Percentiles rank a stretch among this genome's conserved stretches.
These are phyloP conservation scores for Drosophila funebris DNA, from an alignment of 1,140 invertebrate genomes.

Conservation along the genomic window DNA sequence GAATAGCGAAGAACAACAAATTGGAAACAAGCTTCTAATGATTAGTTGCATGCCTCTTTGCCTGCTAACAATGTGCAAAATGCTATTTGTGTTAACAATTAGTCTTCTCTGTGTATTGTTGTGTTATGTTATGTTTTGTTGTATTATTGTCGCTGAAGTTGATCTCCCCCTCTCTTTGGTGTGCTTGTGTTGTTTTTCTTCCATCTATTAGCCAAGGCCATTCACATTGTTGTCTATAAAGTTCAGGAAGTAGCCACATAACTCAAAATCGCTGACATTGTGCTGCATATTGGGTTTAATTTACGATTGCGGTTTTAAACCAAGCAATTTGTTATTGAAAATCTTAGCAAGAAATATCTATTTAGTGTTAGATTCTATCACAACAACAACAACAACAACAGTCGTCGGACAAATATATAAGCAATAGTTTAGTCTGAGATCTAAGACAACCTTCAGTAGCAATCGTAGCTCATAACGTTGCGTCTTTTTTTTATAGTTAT, in stretches of 20 bases:
- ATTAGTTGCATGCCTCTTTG: slow-evolving; percentile 71
- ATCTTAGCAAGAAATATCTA: not conserved
- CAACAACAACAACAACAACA: too few relatives aligned
- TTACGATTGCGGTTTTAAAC: slow-evolving; percentile 30
- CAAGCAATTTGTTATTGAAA: slow-evolving; percentile 29
- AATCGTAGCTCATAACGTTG: not conserved
- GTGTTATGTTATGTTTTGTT: slow-evolving; percentile 25
- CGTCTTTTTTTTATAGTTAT: too few relatives aligned
- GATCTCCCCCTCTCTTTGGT: slow-evolving; percentile 11
- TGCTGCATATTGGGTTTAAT: slow-evolving; percentile 36
- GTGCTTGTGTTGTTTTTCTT: slow-evolving; percentile 25
- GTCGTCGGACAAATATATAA: not conserved
- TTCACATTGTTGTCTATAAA: slow-evolving; percentile 18
- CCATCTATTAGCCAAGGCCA: slow-evolving; percentile 54
- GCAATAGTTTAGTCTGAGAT: not conserved
- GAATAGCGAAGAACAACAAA: slow-evolving; percentile 49
- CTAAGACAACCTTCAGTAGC: not conserved
- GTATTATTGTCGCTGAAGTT: slow-evolving; percentile 24
- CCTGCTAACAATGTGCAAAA: slow-evolving; percentile 77
- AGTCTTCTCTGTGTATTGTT: slow-evolving; percentile 39
- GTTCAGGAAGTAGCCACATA: slow-evolving; percentile 52
- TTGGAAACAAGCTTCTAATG: slow-evolving; percentile 76
- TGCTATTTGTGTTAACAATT: slow-evolving; percentile 75
- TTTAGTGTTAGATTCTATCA: not conserved
- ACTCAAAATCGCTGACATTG: slow-evolving; percentile 40